These are phyloP conservation scores for Heteromormyrus szaboi DNA, from an alignment of 2,797 vertebrate genomes.

Conservation along the genomic window DNA sequence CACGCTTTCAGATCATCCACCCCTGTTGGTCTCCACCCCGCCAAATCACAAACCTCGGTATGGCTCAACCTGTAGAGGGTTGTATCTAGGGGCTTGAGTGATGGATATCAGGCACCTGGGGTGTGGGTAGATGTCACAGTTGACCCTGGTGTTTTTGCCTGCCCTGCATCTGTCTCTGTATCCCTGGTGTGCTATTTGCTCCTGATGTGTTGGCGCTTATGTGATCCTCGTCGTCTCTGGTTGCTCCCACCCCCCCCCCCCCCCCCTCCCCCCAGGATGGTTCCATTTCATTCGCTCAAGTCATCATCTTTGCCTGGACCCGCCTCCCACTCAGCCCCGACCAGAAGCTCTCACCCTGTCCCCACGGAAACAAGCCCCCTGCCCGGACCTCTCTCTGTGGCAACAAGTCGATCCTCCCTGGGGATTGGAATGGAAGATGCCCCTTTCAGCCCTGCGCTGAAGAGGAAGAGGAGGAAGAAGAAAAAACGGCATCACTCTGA, in stretches of 20 bases:
- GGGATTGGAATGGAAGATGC: not conserved
- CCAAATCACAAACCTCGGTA: conserved; percentile 61
- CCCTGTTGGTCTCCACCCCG: conserved; percentile 54
- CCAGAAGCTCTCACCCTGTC: conserved; percentile 46
- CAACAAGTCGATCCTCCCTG: conserved; percentile 24
- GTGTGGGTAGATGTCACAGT: not conserved
- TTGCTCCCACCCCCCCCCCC: conserved; percentile 18
- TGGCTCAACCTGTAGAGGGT: not conserved
- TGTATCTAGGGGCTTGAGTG: not conserved
- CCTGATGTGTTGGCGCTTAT: not conserved
- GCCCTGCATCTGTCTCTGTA: not conserved
- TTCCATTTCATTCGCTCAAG: conserved; percentile 58
- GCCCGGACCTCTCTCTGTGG: conserved; percentile 34
- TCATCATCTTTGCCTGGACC: conserved; percentile 49
- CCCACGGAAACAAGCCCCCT: conserved; percentile 31
- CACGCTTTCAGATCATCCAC: conserved; percentile 62
- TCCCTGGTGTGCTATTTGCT: not conserved
- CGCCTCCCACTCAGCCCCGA: conserved; percentile 38
- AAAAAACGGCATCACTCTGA: conserved; percentile 54
- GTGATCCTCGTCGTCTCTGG: not conserved
- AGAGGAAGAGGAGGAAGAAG: conserved; percentile 60
- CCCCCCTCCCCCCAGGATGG: conserved; percentile 50
- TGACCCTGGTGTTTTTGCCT: not conserved
- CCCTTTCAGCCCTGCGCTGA: conserved; percentile 32
- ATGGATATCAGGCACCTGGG: not conserved